Conservation (phyloP, 2,888 invertebrate species). For the Tetrapedia diversipes region DNA sequence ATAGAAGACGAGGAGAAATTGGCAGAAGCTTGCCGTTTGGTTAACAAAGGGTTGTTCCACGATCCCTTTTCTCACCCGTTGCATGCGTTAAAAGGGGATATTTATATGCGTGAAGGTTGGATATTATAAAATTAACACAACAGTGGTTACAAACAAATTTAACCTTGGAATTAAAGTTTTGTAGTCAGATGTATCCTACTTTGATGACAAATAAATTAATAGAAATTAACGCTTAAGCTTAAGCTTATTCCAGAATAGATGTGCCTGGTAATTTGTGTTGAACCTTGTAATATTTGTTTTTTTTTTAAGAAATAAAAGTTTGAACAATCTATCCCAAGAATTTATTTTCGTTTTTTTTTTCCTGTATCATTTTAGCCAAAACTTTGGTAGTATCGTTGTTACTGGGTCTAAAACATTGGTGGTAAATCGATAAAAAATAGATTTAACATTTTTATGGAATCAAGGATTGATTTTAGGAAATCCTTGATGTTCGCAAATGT, state of each 20-base stretch:
- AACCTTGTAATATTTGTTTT: background rate
- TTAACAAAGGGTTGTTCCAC: slow-evolving; percentile 60
- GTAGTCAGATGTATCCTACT: background rate
- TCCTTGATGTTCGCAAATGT: too few relatives aligned
- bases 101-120: slow-evolving; percentile 55
- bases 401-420: too few relatives aligned
- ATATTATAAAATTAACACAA: background rate
- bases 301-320: background rate
- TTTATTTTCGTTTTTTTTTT: too few relatives aligned
- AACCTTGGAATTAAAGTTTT: background rate
- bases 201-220: background rate
- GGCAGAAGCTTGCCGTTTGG: slow-evolving; percentile 14
- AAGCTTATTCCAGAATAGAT: background rate
- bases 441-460: background rate
- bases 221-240: background rate
- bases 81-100: slow-evolving; percentile 62
- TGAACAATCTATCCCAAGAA: background rate
- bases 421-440: too few relatives aligned
- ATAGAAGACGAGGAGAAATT: slow-evolving; percentile 28
- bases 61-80: slow-evolving; percentile 59
- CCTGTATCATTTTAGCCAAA: too few relatives aligned
- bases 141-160: background rate
- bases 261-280: background rate
- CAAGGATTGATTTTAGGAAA: background rate
- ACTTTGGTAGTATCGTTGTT: too few relatives aligned